Percentiles rank a stretch among this genome's conserved stretches.
phyloP scores from a whole-genome alignment of 2,888 invertebrate genomes.

The Eupelmus urozonus region DNA sequence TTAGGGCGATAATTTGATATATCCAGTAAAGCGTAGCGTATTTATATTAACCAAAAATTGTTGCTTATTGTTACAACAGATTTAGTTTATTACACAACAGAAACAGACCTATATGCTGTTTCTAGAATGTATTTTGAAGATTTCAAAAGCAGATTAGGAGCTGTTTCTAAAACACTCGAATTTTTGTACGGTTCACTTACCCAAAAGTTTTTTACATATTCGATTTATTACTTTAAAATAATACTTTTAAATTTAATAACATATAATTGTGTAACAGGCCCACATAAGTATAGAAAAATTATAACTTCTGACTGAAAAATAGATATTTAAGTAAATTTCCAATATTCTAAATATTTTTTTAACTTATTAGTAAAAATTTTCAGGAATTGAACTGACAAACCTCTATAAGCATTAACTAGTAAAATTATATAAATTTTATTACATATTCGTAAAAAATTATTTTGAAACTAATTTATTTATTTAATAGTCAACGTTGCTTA shows the following conservation, averaged over 20 bases:
- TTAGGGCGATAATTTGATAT: conserved; percentile 29
- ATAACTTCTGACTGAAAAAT: conserved; percentile 38
- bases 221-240: conserved; percentile 9
- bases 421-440: conserved; percentile 19
- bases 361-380: conserved; percentile 1
- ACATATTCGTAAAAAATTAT: conserved; percentile 12
- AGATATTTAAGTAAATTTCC: conserved; percentile 28
- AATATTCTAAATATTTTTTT: conserved; percentile 29
- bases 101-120: conserved; percentile 16
- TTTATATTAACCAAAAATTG: conserved; percentile 55
- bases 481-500: conserved; percentile 24
- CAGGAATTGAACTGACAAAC: background rate
- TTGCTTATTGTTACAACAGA: conserved; percentile 45
- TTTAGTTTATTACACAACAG: conserved; percentile 10
- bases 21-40: background rate
- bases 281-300: conserved; percentile 19
- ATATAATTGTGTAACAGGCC: conserved; percentile 11
- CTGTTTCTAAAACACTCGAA: conserved; percentile 17
- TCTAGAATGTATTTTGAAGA: conserved; percentile 30
- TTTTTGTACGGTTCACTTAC: too few species aligned
- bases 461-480: conserved; percentile 52
- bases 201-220: conserved; percentile 37
- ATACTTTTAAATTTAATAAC: conserved; percentile 25
- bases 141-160: conserved; percentile 2
- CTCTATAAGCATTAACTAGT: background rate